Conservation (phyloP, 2,888 invertebrate species). For the Tenodera sinensis region DNA sequence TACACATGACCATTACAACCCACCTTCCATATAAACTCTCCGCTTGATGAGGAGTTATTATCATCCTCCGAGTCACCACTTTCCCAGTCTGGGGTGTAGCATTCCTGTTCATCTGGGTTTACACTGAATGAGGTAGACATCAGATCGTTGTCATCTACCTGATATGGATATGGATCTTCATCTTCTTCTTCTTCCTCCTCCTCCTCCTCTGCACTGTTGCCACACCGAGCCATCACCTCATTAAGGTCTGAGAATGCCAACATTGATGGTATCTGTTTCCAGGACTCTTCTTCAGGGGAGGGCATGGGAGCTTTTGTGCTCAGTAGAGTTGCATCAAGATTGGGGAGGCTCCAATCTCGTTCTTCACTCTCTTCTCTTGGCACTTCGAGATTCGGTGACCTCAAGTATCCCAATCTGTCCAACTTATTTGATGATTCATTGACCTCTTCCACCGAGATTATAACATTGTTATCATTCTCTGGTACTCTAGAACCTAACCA, state of each 20-base stretch:
- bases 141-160: slow-evolving; percentile 33
- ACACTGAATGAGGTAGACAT: slow-evolving; percentile 49
- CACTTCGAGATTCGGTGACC: neutral
- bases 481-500: neutral
- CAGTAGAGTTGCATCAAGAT: slow-evolving; percentile 15
- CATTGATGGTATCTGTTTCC: slow-evolving; percentile 44
- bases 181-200: neutral
- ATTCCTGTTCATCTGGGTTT: slow-evolving; percentile 38
- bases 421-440: neutral
- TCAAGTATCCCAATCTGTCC: neutral
- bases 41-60: slow-evolving; percentile 61
- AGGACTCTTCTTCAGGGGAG: slow-evolving; percentile 46
- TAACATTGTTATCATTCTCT: slow-evolving; percentile 1
- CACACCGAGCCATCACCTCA: slow-evolving; percentile 10
- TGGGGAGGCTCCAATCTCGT: slow-evolving; percentile 19
- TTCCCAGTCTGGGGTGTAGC: slow-evolving; percentile 64
- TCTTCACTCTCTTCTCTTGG: slow-evolving; percentile 5
- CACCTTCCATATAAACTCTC: slow-evolving; percentile 79
- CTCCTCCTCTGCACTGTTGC: neutral
- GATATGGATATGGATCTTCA: neutral
- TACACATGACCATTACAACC: slow-evolving; percentile 31
- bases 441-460: slow-evolving; percentile 9
- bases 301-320: slow-evolving; percentile 42
- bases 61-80: slow-evolving; percentile 51
- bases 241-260: slow-evolving; percentile 34